Conservation (phyloP, 2,888 invertebrate genomes). For the Cantharis lateralis region DNA sequence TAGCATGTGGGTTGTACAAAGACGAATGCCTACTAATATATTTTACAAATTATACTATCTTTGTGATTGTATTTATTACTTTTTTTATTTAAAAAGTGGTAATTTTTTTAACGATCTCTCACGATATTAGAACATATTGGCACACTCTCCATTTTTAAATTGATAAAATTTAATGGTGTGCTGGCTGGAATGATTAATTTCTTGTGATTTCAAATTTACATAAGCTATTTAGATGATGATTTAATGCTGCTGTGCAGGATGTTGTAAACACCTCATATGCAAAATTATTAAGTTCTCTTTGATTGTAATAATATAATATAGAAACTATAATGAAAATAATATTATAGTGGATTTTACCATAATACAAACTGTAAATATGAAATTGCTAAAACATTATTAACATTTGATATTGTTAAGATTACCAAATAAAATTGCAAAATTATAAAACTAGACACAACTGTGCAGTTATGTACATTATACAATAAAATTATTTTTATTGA, state of each 20-base stretch:
- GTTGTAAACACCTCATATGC: background rate
- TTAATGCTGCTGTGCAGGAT: background rate
- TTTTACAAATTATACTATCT: background rate
- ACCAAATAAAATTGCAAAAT: background rate
- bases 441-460: background rate
- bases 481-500: background rate
- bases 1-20: background rate
- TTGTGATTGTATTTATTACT: background rate
- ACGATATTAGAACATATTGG: too few relatives aligned
- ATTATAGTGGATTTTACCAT: background rate
- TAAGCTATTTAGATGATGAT: background rate
- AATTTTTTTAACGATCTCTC: background rate
- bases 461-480: background rate
- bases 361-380: background rate
- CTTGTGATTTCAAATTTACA: background rate
- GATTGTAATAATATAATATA: background rate
- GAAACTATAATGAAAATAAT: background rate
- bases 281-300: background rate
- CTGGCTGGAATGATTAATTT: background rate
- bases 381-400: background rate
- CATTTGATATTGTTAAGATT: background rate
- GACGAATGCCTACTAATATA: background rate
- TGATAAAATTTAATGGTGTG: background rate
- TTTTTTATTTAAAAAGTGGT: too few relatives aligned
- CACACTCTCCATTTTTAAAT: too few relatives aligned